Evolutionary conservation across 2,888 invertebrate genomes (phyloP).

Genomic region (Gandaritis pyraliata): DNA sequence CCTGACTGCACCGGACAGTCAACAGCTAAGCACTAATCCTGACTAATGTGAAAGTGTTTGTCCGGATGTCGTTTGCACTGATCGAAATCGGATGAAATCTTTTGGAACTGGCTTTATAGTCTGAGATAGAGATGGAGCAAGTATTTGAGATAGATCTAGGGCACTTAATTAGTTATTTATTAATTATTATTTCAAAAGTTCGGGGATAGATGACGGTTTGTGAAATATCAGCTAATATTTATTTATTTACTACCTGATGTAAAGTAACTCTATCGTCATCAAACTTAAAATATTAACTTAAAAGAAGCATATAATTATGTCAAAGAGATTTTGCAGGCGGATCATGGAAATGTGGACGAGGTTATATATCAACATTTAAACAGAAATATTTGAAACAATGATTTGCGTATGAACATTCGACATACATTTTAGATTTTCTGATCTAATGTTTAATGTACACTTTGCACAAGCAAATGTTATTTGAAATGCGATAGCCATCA

Average conservation of each 20-base stretch:
- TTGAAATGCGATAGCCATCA: background rate
- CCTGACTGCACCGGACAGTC: background rate
- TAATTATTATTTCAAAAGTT: too few species aligned
- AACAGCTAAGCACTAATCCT: slow-evolving; percentile 9
- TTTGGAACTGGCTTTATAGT: too few species aligned
- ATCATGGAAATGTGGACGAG: too few species aligned
- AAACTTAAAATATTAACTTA: too few species aligned
- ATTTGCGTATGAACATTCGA: background rate
- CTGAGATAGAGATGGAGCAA: background rate
- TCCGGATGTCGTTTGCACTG: background rate
- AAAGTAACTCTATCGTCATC: too few species aligned
- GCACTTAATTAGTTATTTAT: too few species aligned
- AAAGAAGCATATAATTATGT: too few species aligned
- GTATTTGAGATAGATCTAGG: too few species aligned
- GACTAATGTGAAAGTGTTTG: slow-evolving; percentile 9
- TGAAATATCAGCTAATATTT: too few species aligned
- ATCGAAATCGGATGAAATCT: background rate
- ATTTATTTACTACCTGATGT: too few species aligned
- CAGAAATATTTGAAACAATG: background rate
- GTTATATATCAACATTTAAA: background rate
- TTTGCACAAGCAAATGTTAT: background rate
- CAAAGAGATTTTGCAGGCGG: too few species aligned
- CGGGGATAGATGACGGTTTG: too few species aligned
- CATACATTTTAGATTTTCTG: background rate
- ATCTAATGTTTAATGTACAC: background rate